Percentiles rank a stretch among this genome's conserved stretches.
These are phyloP conservation scores for Hydroisotoma schaefferi DNA, from an alignment of 2,888 invertebrate genomes.

Conservation along the genomic window DNA sequence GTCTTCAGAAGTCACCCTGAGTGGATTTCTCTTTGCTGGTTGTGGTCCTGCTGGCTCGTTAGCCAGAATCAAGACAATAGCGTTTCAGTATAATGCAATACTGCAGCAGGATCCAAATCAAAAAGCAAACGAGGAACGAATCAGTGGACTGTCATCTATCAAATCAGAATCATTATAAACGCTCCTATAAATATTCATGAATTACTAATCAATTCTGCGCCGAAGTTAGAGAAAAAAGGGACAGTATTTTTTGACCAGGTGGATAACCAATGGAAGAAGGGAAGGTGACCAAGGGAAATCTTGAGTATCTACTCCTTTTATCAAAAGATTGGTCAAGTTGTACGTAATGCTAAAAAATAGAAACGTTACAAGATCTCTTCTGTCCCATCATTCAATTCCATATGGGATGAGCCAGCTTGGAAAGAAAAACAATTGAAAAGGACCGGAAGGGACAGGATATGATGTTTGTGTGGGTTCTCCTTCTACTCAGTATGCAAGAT, in stretches of 20 bases:
- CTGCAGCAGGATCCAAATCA: too few species aligned
- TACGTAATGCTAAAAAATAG: too few species aligned
- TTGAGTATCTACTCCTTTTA: too few species aligned
- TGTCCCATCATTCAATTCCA: neutral
- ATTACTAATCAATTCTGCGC: neutral
- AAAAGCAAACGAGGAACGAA: too few species aligned
- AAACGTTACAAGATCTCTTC: too few species aligned
- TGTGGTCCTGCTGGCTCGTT: too few species aligned
- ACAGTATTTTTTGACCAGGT: neutral
- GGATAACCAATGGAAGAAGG: neutral
- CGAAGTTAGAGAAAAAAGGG: neutral
- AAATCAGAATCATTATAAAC: neutral
- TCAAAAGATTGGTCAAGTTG: too few species aligned
- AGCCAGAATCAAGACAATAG: too few species aligned
- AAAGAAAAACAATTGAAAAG: neutral
- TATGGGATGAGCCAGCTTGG: neutral
- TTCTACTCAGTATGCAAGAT: neutral
- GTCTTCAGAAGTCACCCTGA: neutral
- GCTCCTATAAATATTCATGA: slow-evolving; percentile 2
- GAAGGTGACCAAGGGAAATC: neutral
- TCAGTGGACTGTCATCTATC: neutral
- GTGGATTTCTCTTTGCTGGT: slow-evolving; percentile 1
- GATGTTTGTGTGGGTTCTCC: neutral
- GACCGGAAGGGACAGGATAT: too few species aligned
- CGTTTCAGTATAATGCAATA: too few species aligned